Base-by-base conservation (phyloP, 2,888 invertebrate species). In the Argynnis bischoffii region DNA sequence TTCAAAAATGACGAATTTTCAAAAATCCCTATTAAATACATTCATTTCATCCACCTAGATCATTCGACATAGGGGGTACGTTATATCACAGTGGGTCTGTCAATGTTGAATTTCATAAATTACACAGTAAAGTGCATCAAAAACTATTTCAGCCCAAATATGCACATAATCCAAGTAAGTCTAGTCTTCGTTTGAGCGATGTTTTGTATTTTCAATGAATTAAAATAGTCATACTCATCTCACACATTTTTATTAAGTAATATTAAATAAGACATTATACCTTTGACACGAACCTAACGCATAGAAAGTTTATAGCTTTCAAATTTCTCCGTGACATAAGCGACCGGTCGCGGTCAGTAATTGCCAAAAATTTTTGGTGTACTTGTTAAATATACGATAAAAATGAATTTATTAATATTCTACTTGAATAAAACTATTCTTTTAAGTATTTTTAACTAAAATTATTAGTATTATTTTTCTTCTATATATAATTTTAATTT, bases 261-360 rank as follows among this genome's bases (percentile, higher is more conserved):
- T 63, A 54, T 54, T 54, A 54, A 63, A 26, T 63, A 63, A 63
- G 47, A 54, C 16, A 31, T 69, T 69, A 69, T 65, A 71, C 67
- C 69, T 71, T 71, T 67, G 71, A 71, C 71, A 69, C 67, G 64
- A 67, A 65, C 67, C 69, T 67, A 67, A 71, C 70, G 70, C 76
- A 77, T 75, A 77, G 76, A 77, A 76, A 76, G 76, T 74, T 75
- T 72, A 75, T 76, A 73, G 75, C 77, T 77, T 77, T 77, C 77
- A 71, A 74, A 76, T 76, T 76, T 77, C 77, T 71, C 72, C 70
- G 69, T 66, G 71, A 75, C 71, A 72, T 73, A 76, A 77, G 63
- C 59, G 55, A 76, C 77, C 73, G 74, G 75, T 75, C 67, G 66
- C 55, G 65, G 68, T 46, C 31, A 46, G 51, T 60, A 68, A 70